Conservation (phyloP, 2,888 invertebrate genomes). For the Aphelenchoides bicaudatus region DNA sequence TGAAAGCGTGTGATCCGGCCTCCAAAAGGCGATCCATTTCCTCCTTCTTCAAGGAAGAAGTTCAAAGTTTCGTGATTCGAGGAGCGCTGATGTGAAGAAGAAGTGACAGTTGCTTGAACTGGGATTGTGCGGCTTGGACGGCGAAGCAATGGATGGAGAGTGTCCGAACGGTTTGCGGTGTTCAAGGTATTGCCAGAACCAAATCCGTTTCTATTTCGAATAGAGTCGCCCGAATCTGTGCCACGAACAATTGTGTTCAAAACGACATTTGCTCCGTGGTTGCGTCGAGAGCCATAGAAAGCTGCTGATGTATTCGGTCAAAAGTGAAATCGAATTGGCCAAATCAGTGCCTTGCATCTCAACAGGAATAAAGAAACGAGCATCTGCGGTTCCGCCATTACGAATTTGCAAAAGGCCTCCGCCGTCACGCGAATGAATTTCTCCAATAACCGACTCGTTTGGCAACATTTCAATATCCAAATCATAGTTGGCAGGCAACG, state of each 20-base stretch:
- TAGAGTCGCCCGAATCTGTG: too few relatives aligned
- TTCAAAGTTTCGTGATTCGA: neutral
- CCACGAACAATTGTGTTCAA: neutral
- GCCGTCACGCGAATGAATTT: too few relatives aligned
- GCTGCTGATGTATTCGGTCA: too few relatives aligned
- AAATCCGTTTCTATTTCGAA: too few relatives aligned
- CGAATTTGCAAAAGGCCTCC: too few relatives aligned
- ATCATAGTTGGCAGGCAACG: conserved; percentile 17
- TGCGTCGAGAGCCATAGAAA: too few relatives aligned
- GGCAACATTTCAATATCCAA: conserved; percentile 22
- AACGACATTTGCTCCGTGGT: neutral
- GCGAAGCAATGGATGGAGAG: conserved; percentile 32
- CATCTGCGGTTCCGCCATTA: too few relatives aligned
- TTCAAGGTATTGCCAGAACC: neutral
- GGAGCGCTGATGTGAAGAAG: neutral
- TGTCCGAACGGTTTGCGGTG: conserved; percentile 5
- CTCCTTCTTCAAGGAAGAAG: conserved; percentile 18
- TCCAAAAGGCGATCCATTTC: conserved; percentile 36
- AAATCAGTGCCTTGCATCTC: too few relatives aligned
- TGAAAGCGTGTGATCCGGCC: too few relatives aligned
- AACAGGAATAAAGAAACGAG: too few relatives aligned
- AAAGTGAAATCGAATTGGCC: too few relatives aligned
- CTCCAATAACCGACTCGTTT: too few relatives aligned
- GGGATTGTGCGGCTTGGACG: conserved; percentile 18
- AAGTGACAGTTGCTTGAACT: neutral